phyloP scores from a whole-genome alignment of 1,140 invertebrate species.

The Zophobas morio region DNA sequence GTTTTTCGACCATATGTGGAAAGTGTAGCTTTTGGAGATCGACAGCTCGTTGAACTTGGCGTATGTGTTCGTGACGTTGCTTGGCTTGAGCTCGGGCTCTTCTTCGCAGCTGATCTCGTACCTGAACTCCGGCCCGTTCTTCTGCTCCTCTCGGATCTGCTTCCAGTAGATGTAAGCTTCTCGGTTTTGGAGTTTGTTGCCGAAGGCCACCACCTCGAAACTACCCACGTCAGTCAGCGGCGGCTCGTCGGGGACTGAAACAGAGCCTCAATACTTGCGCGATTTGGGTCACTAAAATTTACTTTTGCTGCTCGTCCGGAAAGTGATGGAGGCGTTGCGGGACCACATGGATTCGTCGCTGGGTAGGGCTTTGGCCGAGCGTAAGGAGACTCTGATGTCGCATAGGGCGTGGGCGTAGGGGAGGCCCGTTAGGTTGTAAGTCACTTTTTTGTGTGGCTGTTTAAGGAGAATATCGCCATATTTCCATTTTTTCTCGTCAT shows the following conservation, averaged over 20 bases:
- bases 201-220: constrained; percentile 74
- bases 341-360: constrained; percentile 76
- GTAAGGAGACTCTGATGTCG: constrained; percentile 78
- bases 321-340: constrained; percentile 71
- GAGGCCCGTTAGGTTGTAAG: constrained; percentile 72
- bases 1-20: constrained; percentile 73
- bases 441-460: constrained; percentile 60
- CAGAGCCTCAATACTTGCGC: constrained; percentile 37
- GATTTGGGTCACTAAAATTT: background rate
- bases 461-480: constrained; percentile 33
- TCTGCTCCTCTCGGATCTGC: constrained; percentile 73
- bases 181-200: constrained; percentile 66
- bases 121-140: constrained; percentile 73
- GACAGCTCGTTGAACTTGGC: constrained; percentile 71
- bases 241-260: constrained; percentile 71
- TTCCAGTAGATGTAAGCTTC: constrained; percentile 81
- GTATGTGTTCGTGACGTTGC: constrained; percentile 70
- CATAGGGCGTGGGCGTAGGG: constrained; percentile 78
- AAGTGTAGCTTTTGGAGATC: constrained; percentile 68
- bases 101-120: constrained; percentile 68
- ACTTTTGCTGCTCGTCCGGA: constrained; percentile 74
- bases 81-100: constrained; percentile 63
- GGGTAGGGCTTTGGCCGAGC: constrained; percentile 69
- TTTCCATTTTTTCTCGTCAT: constrained; percentile 71
- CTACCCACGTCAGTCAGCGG: constrained; percentile 77